A percentile compares a stretch with the other conserved stretches of the same genome.
Evolutionary conservation across 2,797 vertebrate species (phyloP).

Genomic region (Lacerta viridis): DNA sequence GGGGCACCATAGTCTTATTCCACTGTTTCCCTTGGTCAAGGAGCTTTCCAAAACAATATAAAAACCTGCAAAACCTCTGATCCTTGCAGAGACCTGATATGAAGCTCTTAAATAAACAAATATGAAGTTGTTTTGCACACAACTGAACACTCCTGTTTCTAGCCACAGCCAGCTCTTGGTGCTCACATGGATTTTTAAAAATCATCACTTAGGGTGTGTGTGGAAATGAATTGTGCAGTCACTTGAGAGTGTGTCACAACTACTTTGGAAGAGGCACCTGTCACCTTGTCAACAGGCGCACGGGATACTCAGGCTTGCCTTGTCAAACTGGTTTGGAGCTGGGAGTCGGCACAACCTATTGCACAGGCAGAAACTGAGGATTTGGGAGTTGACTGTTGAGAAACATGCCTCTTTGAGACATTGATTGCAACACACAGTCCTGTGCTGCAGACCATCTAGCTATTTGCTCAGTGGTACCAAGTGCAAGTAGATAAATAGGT

Average conservation of each 20-base stretch:
- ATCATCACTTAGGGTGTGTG: background rate
- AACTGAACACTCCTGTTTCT: background rate
- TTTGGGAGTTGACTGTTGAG: background rate
- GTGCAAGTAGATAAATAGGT: too few species aligned
- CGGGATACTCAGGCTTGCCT: background rate
- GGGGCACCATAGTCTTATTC: background rate
- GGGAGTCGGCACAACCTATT: background rate
- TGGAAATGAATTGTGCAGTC: background rate
- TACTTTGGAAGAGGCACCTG: background rate
- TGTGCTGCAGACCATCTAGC: background rate
- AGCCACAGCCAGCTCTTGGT: background rate
- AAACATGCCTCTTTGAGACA: background rate
- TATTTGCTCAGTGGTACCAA: background rate
- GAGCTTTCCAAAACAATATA: background rate
- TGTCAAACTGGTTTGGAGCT: slow-evolving; percentile 13
- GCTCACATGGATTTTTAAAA: background rate
- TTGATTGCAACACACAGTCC: background rate
- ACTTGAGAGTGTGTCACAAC: background rate
- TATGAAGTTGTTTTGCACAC: background rate
- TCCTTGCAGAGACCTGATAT: background rate
- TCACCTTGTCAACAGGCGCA: background rate
- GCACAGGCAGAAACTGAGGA: background rate
- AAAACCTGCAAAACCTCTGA: background rate
- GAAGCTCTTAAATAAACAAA: background rate
- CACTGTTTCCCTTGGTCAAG: background rate